A percentile compares a stretch with the other conserved stretches of the same genome.
Conservation (phyloP, 2,888 invertebrate genomes). For the Himalopsyche anomala region DNA sequence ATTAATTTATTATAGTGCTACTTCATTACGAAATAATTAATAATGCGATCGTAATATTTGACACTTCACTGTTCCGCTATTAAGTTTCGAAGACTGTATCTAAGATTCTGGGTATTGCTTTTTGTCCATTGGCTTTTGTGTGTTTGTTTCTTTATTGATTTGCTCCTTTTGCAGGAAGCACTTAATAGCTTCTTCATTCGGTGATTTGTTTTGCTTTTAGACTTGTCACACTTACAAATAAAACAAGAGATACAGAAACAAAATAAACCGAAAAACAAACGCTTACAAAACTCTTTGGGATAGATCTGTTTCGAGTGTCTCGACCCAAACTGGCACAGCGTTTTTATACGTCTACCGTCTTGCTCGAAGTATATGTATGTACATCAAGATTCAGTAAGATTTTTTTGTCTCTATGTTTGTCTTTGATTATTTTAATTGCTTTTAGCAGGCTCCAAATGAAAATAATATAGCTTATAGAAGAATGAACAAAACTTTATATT, state of each 20-base stretch:
- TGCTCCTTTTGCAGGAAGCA: constrained; percentile 28
- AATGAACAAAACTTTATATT: too few relatives aligned
- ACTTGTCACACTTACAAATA: constrained; percentile 22
- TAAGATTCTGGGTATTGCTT: constrained; percentile 7
- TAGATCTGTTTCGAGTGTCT: constrained; percentile 20
- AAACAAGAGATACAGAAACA: background rate
- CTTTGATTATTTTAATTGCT: constrained; percentile 18
- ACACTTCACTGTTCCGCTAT: too few relatives aligned
- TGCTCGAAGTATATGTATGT: background rate
- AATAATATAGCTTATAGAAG: background rate
- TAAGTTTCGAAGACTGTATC: background rate
- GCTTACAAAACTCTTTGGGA: constrained; percentile 14
- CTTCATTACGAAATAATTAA: too few relatives aligned
- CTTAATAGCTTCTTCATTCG: constrained; percentile 31
- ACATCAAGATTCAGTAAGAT: too few relatives aligned
- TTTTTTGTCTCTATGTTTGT: background rate
- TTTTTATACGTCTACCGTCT: constrained; percentile 13
- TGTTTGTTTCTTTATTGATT: constrained; percentile 16
- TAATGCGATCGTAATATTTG: too few relatives aligned
- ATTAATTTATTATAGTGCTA: too few relatives aligned
- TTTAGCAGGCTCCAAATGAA: background rate
- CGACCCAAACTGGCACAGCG: background rate
- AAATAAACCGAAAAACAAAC: constrained; percentile 3
- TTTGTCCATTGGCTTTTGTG: background rate
- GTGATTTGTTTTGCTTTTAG: constrained; percentile 28